phyloP scores from a whole-genome alignment of 2,113 vertebrate genomes.

The Brachionichthys hirsutus region DNA sequence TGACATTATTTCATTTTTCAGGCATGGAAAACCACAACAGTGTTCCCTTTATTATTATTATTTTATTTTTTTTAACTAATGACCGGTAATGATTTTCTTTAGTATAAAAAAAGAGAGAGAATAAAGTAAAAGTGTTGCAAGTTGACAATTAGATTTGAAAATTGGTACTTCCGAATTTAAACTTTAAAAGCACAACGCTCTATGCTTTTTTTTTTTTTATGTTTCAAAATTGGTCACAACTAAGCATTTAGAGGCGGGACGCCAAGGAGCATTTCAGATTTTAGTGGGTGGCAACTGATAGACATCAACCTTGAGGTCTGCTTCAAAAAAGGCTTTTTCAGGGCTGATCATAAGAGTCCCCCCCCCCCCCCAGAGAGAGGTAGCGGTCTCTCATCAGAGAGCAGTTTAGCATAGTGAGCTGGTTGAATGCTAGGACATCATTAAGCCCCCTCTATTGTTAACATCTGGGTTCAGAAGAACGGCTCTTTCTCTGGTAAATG shows the following conservation, averaged over 20 bases:
- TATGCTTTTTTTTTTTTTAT: background rate
- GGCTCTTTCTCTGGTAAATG: slow-evolving; percentile 75
- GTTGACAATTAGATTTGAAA: background rate
- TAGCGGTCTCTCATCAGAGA: slow-evolving; percentile 68
- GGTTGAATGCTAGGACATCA: slow-evolving; percentile 76
- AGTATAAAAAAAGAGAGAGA: background rate
- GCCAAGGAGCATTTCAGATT: slow-evolving; percentile 29
- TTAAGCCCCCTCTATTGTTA: slow-evolving; percentile 80
- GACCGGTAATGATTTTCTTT: slow-evolving; percentile 1
- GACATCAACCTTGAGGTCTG: slow-evolving; percentile 53
- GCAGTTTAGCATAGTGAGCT: slow-evolving; percentile 67
- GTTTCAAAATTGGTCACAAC: background rate
- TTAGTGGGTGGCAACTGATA: slow-evolving; percentile 51
- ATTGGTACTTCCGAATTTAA: background rate
- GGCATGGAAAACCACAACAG: slow-evolving; percentile 1
- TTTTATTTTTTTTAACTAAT: background rate
- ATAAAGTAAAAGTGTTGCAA: background rate
- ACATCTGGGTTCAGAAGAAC: slow-evolving; percentile 80
- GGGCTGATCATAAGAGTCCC: slow-evolving; percentile 43
- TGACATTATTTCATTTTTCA: slow-evolving; percentile 4
- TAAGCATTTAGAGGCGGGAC: slow-evolving; percentile 14
- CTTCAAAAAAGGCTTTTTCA: slow-evolving; percentile 51
- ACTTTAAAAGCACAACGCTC: too few relatives aligned
- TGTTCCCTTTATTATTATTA: background rate
- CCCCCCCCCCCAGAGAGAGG: slow-evolving; percentile 40